Conservation (phyloP, 2,113 vertebrate genomes). For the Plotosus lineatus region DNA sequence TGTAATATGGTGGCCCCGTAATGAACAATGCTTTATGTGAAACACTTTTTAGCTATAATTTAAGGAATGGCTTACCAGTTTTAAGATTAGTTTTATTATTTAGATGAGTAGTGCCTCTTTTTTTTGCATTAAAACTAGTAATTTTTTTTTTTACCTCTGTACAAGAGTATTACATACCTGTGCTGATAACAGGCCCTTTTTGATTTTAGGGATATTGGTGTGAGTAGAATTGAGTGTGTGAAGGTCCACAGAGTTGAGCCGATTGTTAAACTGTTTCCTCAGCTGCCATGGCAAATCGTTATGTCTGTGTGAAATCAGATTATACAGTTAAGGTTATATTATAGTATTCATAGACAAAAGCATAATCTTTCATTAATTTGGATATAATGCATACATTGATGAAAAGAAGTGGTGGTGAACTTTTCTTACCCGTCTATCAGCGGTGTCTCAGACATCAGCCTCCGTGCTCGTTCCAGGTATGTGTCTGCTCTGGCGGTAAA, state of each 20-base stretch:
- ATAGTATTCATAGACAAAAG: background rate
- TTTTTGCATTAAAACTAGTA: background rate
- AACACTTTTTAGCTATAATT: background rate
- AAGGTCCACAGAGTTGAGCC: constrained; percentile 76
- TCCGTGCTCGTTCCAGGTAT: constrained; percentile 58
- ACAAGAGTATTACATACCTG: constrained; percentile 74
- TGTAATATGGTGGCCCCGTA: no score
- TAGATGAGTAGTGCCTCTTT: background rate
- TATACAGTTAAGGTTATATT: background rate
- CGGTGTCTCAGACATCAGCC: constrained; percentile 74
- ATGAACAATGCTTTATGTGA: no score
- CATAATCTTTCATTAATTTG: background rate
- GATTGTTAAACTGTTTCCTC: constrained; percentile 78
- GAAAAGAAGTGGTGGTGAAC: background rate
- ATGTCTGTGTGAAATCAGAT: constrained; percentile 73
- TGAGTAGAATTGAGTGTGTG: constrained; percentile 74
- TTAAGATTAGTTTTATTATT: no score
- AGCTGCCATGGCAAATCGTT: constrained; percentile 94
- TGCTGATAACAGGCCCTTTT: constrained; percentile 77
- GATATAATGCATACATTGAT: background rate
- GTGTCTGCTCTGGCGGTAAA: constrained; percentile 56
- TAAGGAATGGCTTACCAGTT: no score
- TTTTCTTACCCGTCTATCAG: constrained; percentile 83
- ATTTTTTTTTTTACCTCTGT: background rate
- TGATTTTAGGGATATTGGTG: constrained; percentile 91